Conservation (phyloP, 1,140 invertebrate species). For the Sycophaga agraensis region DNA sequence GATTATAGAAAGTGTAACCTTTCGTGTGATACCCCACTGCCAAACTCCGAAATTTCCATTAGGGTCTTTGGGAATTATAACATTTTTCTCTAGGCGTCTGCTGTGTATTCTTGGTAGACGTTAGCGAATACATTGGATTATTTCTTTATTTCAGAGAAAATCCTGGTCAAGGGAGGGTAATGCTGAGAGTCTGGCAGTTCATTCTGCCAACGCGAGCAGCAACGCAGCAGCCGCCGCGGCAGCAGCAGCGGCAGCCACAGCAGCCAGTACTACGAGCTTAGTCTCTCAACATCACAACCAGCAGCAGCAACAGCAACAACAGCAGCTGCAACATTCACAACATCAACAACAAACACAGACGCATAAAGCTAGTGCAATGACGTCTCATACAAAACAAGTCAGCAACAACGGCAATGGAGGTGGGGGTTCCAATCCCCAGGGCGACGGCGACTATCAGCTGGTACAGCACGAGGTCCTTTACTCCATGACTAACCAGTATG, state of each 20-base stretch:
- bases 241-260: constrained; percentile 43
- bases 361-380: constrained; percentile 57
- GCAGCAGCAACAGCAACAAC: constrained; percentile 34
- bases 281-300: constrained; percentile 38
- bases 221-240: constrained; percentile 41
- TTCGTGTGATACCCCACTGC: no score
- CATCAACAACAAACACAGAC: constrained; percentile 37
- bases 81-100: no score
- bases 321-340: constrained; percentile 37
- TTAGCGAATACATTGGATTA: no score
- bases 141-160: constrained; percentile 58
- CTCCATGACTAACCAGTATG: constrained; percentile 89
- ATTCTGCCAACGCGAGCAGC: constrained; percentile 48
- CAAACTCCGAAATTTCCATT: no score
- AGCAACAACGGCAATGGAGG: constrained; percentile 55
- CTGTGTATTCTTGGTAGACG: no score
- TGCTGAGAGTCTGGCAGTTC: constrained; percentile 59
- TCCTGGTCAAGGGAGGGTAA: constrained; percentile 66
- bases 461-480: constrained; percentile 98
- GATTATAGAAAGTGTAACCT: no score
- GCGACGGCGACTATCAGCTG: constrained; percentile 96
- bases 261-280: constrained; percentile 32
- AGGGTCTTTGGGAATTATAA: no score
- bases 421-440: constrained; percentile 69
- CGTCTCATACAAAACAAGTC: constrained; percentile 74